phyloP scores from a whole-genome alignment of 2,113 vertebrate species.

The Centropus bengalensis region DNA sequence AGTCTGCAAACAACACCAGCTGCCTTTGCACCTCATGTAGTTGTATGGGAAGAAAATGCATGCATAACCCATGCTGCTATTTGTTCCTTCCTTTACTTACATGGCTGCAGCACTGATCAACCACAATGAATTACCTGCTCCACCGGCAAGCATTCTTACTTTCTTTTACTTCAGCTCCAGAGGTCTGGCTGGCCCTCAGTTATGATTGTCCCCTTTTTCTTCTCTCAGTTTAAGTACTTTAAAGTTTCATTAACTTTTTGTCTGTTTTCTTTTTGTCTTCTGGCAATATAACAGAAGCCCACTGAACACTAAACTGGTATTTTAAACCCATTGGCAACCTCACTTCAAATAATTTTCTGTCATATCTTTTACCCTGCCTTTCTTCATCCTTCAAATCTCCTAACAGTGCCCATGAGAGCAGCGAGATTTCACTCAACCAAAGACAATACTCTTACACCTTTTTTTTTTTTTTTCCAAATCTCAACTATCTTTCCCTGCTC shows the following conservation, averaged over 20 bases:
- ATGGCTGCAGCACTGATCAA: too few species aligned
- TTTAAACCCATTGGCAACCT: not conserved
- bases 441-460: not conserved
- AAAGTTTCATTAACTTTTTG: not conserved
- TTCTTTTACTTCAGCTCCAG: not conserved
- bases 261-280: not conserved
- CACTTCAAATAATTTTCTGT: not conserved
- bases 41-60: not conserved
- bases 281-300: not conserved
- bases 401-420: not conserved
- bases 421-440: not conserved
- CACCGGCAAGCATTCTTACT: not conserved
- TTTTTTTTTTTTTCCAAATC: not conserved
- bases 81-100: not conserved
- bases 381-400: not conserved
- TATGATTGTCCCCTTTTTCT: conserved; percentile 26
- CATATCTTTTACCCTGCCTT: not conserved
- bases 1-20: not conserved
- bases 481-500: not conserved
- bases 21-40: not conserved
- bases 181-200: not conserved
- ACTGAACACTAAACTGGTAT: not conserved
- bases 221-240: not conserved
- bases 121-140: not conserved
- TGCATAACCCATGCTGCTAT: not conserved